Evolutionary conservation across 1,140 invertebrate genomes (phyloP), one percentile per base, ranked within the genome.

Genomic region (Ips nitidus): DNA sequence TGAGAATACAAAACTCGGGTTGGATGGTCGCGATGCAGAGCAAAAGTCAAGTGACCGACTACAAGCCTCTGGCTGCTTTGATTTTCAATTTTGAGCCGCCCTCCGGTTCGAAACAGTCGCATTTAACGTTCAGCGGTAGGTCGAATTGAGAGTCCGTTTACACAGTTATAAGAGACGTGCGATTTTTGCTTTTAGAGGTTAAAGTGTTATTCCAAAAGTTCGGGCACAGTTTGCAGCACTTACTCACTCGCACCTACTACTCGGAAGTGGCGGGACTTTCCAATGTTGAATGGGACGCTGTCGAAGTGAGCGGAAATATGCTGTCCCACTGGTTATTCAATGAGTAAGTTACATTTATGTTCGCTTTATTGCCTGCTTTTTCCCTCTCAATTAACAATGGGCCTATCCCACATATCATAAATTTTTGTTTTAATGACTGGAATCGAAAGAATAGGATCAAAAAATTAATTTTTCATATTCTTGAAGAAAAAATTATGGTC

Each of bases 211-310:
- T 97, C 77, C 84, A 88, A 75, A 90, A 91, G 83, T 94, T 98
- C 82, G 95, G 95, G 3, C 87, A 91, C 73, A 84, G 88, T 1
- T 80, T 98, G 4, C 91, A 95, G 74, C 90, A 94, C 82, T 79
- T 95, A 66, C 80, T 98, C 41, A 91, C 91, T 1, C 88, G 86
- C 77, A 88, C 89, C 0, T 88, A 89, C 2, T 95, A 94, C 77
- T 84, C 87, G n/a, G 92, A 95, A 80, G 85, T 95, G 1, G 86
- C 92, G 4, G 94, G 94, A 1, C 80, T 93, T 2, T 90, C 88
- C 1, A 94, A 94, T 78, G 86, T 97, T 0, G 95, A 98, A 82
- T 96, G 93, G 93, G 96, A 98, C 81, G 90, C 91, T 6, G 87
- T 91, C 0, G 88, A 90, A 77, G 87, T 95, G 0, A 89, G 89